Percentiles rank a stretch among this genome's conserved stretches.
phyloP scores from a whole-genome alignment of 2,888 invertebrate genomes.

The Protophormia terraenovae region DNA sequence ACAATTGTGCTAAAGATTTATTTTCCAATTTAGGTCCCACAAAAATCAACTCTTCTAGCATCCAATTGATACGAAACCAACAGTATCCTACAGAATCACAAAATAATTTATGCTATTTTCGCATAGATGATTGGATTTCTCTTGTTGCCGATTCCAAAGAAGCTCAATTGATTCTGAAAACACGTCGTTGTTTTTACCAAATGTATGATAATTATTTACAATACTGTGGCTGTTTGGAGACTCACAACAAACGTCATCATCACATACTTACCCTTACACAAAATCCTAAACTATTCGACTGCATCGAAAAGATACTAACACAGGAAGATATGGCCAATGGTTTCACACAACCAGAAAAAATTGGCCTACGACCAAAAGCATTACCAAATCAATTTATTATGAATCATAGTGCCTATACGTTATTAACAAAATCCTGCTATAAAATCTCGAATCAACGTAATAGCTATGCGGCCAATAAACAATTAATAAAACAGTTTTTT shows the following conservation, averaged over 20 bases:
- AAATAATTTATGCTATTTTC: conserved; percentile 49
- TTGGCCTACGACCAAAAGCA: conserved; percentile 75
- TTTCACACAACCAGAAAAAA: conserved; percentile 70
- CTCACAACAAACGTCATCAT: conserved; percentile 70
- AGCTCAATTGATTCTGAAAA: conserved; percentile 85
- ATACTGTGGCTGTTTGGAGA: conserved; percentile 71
- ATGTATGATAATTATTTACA: conserved; percentile 72
- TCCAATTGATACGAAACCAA: conserved; percentile 16
- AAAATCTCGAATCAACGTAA: conserved; percentile 14
- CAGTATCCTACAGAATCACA: neutral
- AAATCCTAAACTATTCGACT: conserved; percentile 70
- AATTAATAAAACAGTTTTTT: conserved; percentile 70
- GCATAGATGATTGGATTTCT: conserved; percentile 88
- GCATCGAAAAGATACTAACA: conserved; percentile 70
- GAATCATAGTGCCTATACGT: conserved; percentile 62
- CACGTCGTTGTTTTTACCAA: conserved; percentile 87
- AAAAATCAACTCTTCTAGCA: conserved; percentile 58
- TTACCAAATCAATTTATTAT: conserved; percentile 71
- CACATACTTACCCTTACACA: conserved; percentile 45
- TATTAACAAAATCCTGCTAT: conserved; percentile 43
- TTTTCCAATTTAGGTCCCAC: conserved; percentile 62
- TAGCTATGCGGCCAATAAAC: neutral
- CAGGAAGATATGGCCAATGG: conserved; percentile 71
- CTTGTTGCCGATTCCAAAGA: conserved; percentile 86
- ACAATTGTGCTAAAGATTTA: neutral